Evolutionary conservation across 1,140 invertebrate genomes (phyloP).

Genomic region (Globodera ellingtonae): DNA sequence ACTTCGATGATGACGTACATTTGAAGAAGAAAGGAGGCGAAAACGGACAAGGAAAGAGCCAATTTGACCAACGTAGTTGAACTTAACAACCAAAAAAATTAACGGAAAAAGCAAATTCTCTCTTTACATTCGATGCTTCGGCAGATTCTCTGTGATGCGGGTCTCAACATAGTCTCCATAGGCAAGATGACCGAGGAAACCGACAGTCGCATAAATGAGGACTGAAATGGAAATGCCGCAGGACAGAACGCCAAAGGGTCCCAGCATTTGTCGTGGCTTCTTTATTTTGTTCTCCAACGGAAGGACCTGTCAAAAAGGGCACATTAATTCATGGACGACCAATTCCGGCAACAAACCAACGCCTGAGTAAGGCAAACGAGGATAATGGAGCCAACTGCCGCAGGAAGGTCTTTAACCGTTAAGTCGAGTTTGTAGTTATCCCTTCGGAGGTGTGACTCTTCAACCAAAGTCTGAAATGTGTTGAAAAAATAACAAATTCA

Average conservation of each 20-base stretch:
- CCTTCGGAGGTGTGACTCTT: slow-evolving; percentile 20
- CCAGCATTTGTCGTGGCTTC: slow-evolving; percentile 54
- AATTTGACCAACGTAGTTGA: slow-evolving; percentile 66
- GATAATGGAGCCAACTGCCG: slow-evolving; percentile 54
- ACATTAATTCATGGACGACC: not conserved
- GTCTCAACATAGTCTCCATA: slow-evolving; percentile 63
- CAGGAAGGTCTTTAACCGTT: slow-evolving; percentile 52
- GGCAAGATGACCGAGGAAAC: slow-evolving; percentile 63
- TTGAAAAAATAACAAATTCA: not conserved
- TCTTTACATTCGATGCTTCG: slow-evolving; percentile 34
- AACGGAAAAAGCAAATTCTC: not conserved
- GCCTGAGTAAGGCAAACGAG: slow-evolving; percentile 63
- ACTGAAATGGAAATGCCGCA: slow-evolving; percentile 56
- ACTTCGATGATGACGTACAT: slow-evolving; percentile 89
- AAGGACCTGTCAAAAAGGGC: slow-evolving; percentile 39
- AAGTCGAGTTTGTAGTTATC: slow-evolving; percentile 47
- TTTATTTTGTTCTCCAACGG: slow-evolving; percentile 60
- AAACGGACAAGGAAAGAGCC: slow-evolving; percentile 67
- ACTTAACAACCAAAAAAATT: slow-evolving; percentile 57
- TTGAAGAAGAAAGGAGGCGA: slow-evolving; percentile 75
- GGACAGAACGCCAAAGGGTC: slow-evolving; percentile 57
- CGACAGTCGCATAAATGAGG: slow-evolving; percentile 54
- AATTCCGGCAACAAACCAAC: slow-evolving; percentile 44
- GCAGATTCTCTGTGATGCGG: slow-evolving; percentile 62
- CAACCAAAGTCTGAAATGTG: slow-evolving; percentile 45